A percentile compares a stretch with the other conserved stretches of the same genome.
These are phyloP conservation scores for Phyllotis vaccarum DNA, from an alignment of 2,797 vertebrate genomes.

Conservation along the genomic window DNA sequence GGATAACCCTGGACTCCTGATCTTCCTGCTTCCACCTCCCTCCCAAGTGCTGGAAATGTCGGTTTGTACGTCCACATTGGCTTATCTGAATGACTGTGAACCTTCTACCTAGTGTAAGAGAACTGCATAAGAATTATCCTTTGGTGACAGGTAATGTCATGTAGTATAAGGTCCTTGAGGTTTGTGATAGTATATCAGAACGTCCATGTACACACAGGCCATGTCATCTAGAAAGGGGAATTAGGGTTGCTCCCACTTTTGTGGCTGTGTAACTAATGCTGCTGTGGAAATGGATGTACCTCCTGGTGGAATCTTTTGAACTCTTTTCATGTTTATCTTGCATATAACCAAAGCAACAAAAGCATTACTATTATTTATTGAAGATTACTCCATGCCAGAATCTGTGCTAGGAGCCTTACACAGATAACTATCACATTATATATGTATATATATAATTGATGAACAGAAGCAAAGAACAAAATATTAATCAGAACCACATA, in stretches of 20 bases:
- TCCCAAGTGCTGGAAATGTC: neutral
- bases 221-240: neutral
- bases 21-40: too few species aligned
- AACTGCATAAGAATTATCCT: slow-evolving; percentile 11
- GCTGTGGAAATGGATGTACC: neutral
- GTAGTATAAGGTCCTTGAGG: neutral
- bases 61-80: too few species aligned
- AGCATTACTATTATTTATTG: neutral
- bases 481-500: neutral
- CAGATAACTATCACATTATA: neutral
- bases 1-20: neutral
- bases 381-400: slow-evolving; percentile 1
- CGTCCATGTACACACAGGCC: neutral
- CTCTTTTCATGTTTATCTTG: slow-evolving; percentile 36
- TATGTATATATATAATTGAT: neutral
- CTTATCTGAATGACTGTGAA: neutral
- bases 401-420: slow-evolving; percentile 47
- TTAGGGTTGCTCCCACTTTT: slow-evolving; percentile 4
- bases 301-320: neutral
- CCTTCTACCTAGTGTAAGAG: neutral
- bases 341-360: slow-evolving; percentile 12
- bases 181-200: neutral
- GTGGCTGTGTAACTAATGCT: slow-evolving; percentile 35
- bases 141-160: slow-evolving; percentile 30
- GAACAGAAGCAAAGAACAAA: slow-evolving; percentile 23